These are phyloP conservation scores for Phoxinus dragarum DNA, from an alignment of 2,797 vertebrate species.

Conservation along the genomic window DNA sequence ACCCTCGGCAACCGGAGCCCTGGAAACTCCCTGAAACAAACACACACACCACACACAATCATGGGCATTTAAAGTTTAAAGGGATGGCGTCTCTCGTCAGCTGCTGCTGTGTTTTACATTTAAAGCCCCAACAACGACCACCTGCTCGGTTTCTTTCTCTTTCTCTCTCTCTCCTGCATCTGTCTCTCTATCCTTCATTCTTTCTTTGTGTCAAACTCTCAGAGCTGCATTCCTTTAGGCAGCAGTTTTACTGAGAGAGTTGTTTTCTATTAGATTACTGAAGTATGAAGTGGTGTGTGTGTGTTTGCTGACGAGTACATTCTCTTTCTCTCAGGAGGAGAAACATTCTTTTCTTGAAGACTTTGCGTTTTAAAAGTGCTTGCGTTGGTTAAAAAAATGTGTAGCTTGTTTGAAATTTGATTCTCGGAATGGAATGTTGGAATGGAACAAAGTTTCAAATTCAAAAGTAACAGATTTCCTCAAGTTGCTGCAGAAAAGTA, in stretches of 20 bases:
- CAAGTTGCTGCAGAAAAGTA: neutral
- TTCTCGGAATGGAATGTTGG: neutral
- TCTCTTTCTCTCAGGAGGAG: neutral
- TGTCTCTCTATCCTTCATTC: neutral
- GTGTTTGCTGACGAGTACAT: conserved; percentile 16
- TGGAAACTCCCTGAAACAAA: conserved; percentile 74
- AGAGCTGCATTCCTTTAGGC: conserved; percentile 37
- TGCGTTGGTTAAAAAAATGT: neutral
- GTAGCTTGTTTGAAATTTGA: neutral
- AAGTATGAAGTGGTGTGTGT: conserved; percentile 26
- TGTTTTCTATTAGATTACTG: conserved; percentile 25
- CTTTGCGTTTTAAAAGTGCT: neutral
- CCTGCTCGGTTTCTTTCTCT: conserved; percentile 33
- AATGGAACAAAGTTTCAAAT: neutral
- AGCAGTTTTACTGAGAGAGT: neutral
- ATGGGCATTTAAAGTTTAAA: conserved; percentile 84
- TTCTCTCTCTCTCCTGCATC: conserved; percentile 22
- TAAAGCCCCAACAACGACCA: conserved; percentile 66
- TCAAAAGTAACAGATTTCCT: neutral
- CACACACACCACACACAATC: conserved; percentile 58
- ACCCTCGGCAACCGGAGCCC: conserved; percentile 62
- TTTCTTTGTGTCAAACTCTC: conserved; percentile 42
- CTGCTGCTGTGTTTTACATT: conserved; percentile 75
- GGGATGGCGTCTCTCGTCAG: conserved; percentile 63
- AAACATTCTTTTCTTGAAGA: neutral